These are phyloP conservation scores for Anodontia alba DNA, from an alignment of 2,888 invertebrate genomes.

Conservation along the genomic window DNA sequence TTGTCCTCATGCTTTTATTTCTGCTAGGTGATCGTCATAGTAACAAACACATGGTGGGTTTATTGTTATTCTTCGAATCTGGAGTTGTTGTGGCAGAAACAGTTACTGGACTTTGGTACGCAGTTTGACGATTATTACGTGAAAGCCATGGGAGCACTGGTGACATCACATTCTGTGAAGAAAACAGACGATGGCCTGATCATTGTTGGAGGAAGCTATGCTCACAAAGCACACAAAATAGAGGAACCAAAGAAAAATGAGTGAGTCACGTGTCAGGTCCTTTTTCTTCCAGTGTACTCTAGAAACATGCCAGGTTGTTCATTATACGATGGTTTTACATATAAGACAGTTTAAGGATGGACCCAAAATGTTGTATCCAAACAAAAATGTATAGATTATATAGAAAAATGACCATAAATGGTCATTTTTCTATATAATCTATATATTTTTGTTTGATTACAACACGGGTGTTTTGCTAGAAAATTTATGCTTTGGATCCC, in stretches of 20 bases:
- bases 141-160: slow-evolving; percentile 78
- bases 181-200: slow-evolving; percentile 78
- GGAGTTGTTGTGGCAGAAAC: slow-evolving; percentile 76
- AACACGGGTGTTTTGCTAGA: no score
- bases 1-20: neutral
- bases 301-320: neutral
- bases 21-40: slow-evolving; percentile 80
- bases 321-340: no score
- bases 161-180: slow-evolving; percentile 77
- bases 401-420: no score
- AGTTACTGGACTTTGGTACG: slow-evolving; percentile 69
- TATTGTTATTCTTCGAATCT: slow-evolving; percentile 78
- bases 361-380: no score
- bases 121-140: slow-evolving; percentile 72
- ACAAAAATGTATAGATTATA: no score
- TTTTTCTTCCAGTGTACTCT: neutral
- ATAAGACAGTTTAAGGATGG: no score
- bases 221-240: slow-evolving; percentile 68
- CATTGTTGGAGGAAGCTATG: slow-evolving; percentile 80
- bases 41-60: slow-evolving; percentile 81
- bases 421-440: no score
- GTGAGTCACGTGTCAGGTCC: neutral
- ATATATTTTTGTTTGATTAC: no score
- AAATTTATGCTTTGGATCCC: no score
- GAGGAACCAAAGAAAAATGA: slow-evolving; percentile 50